A percentile compares a stretch with the other conserved stretches of the same genome.
Evolutionary conservation across 2,113 vertebrate species (phyloP).

Genomic region (Emydocephalus ijimae): DNA sequence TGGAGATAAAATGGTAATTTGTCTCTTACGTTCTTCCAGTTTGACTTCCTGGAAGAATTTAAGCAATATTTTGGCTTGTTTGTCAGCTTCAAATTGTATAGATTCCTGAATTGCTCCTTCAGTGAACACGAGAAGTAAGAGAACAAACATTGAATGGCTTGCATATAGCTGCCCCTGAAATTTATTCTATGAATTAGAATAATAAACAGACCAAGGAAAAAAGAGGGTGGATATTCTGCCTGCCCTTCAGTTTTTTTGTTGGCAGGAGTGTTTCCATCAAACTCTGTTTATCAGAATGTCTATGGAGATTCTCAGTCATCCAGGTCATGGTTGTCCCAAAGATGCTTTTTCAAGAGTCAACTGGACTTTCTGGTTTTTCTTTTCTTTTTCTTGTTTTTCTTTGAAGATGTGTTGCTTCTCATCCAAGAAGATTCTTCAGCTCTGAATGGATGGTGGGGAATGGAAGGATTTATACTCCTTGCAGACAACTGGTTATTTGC

Average conservation of each 20-base stretch:
- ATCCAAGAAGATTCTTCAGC: too few species aligned
- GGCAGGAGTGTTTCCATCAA: background rate
- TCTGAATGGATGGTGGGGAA: too few species aligned
- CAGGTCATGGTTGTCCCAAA: too few species aligned
- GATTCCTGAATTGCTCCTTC: background rate
- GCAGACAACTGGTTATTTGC: too few species aligned
- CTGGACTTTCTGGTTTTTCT: too few species aligned
- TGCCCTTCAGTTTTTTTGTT: background rate
- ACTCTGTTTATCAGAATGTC: background rate
- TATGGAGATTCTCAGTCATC: too few species aligned
- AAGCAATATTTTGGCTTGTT: background rate
- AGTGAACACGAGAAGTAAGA: background rate
- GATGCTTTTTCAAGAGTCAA: too few species aligned
- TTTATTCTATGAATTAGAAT: background rate
- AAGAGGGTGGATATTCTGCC: background rate
- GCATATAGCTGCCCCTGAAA: background rate
- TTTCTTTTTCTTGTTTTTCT: too few species aligned
- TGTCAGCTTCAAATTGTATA: background rate
- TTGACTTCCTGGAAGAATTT: background rate
- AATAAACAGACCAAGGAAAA: background rate
- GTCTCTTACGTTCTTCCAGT: background rate
- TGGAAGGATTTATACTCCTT: too few species aligned
- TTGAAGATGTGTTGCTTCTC: too few species aligned
- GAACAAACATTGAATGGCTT: background rate
- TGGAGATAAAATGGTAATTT: background rate